Percentiles rank a stretch among this genome's conserved stretches.
Evolutionary conservation across 2,888 invertebrate species (phyloP).

Genomic region (Drosophila diplacantha): DNA sequence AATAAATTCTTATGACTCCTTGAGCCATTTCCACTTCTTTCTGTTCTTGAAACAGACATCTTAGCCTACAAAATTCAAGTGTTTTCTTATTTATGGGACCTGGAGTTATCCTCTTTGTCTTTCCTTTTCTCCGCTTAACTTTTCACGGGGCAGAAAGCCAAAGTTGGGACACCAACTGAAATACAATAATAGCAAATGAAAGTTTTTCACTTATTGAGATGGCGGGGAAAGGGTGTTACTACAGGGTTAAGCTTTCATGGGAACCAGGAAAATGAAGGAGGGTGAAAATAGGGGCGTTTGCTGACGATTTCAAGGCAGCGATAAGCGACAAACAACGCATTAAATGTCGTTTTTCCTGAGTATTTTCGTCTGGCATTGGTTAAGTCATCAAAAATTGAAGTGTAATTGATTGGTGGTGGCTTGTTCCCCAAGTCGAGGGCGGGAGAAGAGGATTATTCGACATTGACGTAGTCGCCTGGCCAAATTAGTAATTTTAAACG

Average conservation of each 20-base stretch:
- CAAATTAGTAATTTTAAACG: conserved; percentile 63
- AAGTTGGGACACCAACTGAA: conserved; percentile 12
- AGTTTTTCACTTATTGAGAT: conserved; percentile 31
- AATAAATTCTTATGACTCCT: conserved; percentile 8
- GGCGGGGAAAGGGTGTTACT: background rate
- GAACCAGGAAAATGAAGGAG: conserved; percentile 3
- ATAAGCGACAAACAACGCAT: conserved; percentile 52
- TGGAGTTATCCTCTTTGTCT: conserved; percentile 6
- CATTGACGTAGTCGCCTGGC: conserved; percentile 60
- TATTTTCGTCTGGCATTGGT: conserved; percentile 35
- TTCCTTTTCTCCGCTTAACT: conserved; percentile 25
- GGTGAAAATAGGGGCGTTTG: conserved; percentile 5
- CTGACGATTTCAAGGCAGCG: conserved; percentile 50
- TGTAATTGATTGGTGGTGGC: conserved; percentile 72
- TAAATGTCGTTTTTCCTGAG: conserved; percentile 35
- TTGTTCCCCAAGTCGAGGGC: background rate
- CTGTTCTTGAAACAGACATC: conserved; percentile 1
- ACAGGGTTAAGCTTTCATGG: conserved; percentile 34
- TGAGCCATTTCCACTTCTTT: conserved; percentile 3
- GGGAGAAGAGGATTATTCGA: conserved; percentile 3
- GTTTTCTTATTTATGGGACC: conserved; percentile 4
- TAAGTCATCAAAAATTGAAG: conserved; percentile 63
- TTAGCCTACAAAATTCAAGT: conserved; percentile 15
- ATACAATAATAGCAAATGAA: conserved; percentile 31
- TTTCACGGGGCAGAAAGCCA: conserved; percentile 20